A percentile compares a stretch with the other conserved stretches of the same genome.
phyloP scores from a whole-genome alignment of 2,797 vertebrate genomes.

The Chrysolophus pictus region DNA sequence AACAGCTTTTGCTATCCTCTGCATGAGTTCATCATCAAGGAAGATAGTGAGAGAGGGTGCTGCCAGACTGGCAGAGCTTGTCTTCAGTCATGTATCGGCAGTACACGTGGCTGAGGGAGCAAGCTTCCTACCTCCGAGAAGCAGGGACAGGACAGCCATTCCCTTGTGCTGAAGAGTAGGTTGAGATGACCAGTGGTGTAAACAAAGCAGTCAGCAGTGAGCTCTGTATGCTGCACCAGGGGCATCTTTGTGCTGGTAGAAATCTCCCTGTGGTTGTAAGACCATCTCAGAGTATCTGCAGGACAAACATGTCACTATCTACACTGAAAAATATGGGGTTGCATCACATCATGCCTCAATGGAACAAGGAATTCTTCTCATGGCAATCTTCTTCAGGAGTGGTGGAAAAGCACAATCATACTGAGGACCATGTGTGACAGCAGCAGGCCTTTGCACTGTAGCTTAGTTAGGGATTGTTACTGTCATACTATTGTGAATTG shows the following conservation, averaged over 20 bases:
- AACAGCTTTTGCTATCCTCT: background rate
- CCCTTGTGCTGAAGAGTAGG: background rate
- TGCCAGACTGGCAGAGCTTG: background rate
- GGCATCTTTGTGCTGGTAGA: background rate
- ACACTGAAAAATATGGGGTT: background rate
- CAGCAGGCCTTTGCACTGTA: background rate
- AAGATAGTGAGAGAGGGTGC: background rate
- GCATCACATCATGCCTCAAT: background rate
- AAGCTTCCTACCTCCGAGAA: background rate
- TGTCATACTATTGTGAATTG: background rate
- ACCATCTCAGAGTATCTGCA: background rate
- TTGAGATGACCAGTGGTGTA: background rate
- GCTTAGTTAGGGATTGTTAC: background rate
- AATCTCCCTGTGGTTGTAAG: background rate
- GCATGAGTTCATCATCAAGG: background rate
- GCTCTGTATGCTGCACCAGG: background rate
- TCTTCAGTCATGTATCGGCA: background rate
- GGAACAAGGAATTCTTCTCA: background rate
- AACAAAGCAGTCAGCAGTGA: background rate
- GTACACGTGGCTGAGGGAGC: rapidly evolving
- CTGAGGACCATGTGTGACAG: background rate
- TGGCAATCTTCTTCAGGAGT: rapidly evolving
- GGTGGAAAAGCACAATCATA: background rate
- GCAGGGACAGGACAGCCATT: rapidly evolving
- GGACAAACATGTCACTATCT: background rate